These are phyloP conservation scores for Epizoanthus ramosus DNA, from an alignment of 92 coral and sea anemone genomes.

Conservation along the genomic window DNA sequence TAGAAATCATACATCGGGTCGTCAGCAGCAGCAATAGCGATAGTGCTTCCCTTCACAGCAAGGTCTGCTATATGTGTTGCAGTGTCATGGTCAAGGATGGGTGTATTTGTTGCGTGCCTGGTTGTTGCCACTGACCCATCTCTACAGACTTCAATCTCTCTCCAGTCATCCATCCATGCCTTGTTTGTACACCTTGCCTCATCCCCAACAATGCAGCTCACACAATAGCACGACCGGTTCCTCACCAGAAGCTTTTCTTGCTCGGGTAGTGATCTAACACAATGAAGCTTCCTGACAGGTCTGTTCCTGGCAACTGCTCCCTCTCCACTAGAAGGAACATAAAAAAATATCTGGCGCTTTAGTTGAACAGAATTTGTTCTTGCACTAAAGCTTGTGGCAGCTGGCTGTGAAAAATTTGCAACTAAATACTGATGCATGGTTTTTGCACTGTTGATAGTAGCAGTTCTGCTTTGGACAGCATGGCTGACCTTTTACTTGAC, in stretches of 20 bases:
- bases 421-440: conserved; percentile 49
- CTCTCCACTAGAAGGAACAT: conserved; percentile 38
- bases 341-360: conserved; percentile 45
- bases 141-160: conserved; percentile 40
- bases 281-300: conserved; percentile 37
- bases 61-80: conserved; percentile 56
- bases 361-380: conserved; percentile 48
- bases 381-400: conserved; percentile 55
- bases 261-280: conserved; percentile 43
- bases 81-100: conserved; percentile 50
- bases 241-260: conserved; percentile 50
- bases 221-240: conserved; percentile 53
- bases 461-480: conserved; percentile 47
- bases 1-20: conserved; percentile 65
- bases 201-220: conserved; percentile 46
- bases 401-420: conserved; percentile 47
- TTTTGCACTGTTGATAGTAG: conserved; percentile 49
- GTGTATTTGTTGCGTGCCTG: conserved; percentile 44
- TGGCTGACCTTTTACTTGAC: conserved; percentile 51
- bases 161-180: conserved; percentile 60
- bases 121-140: conserved; percentile 55
- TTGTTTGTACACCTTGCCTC: conserved; percentile 53
- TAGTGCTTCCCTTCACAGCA: conserved; percentile 51
- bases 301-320: too few species aligned
- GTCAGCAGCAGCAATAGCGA: conserved; percentile 64